These are phyloP conservation scores for Aphelinus certus DNA, from an alignment of 1,140 invertebrate species.

Conservation along the genomic window DNA sequence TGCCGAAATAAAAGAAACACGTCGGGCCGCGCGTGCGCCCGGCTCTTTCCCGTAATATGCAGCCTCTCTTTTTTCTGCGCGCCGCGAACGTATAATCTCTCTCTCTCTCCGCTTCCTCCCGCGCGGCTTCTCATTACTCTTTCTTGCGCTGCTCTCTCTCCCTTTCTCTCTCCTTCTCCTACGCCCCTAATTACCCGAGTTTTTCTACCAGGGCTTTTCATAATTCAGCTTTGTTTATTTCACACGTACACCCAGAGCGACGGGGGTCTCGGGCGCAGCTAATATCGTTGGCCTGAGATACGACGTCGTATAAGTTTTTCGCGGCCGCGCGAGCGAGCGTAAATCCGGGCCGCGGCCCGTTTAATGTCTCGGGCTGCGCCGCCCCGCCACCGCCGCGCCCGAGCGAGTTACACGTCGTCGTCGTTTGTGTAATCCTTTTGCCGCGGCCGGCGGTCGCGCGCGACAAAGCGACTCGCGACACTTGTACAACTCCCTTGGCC, in stretches of 20 bases:
- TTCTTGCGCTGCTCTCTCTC: no score
- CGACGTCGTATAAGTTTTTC: slow-evolving; percentile 8
- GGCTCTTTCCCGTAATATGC: slow-evolving; percentile 11
- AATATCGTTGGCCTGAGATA: neutral
- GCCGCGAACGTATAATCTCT: neutral
- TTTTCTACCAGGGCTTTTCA: no score
- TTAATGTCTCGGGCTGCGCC: no score
- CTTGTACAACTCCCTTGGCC: slow-evolving; percentile 37
- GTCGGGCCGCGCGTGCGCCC: neutral
- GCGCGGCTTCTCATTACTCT: slow-evolving; percentile 26
- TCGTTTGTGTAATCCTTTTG: slow-evolving; percentile 20
- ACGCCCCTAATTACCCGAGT: no score
- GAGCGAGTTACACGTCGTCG: no score
- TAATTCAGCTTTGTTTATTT: neutral
- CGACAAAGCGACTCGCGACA: slow-evolving; percentile 42
- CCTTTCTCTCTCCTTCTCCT: no score
- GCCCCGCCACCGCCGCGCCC: neutral
- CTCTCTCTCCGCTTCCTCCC: slow-evolving; percentile 5
- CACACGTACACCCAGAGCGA: neutral
- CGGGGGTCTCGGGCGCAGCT: neutral
- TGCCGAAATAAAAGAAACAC: slow-evolving; percentile 47
- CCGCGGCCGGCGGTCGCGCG: slow-evolving; percentile 12
- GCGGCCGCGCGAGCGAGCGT: neutral
- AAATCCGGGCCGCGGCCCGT: neutral
- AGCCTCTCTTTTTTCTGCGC: slow-evolving; percentile 8